Conservation (phyloP, 2,888 invertebrate genomes). For the Orthosia gothica region DNA sequence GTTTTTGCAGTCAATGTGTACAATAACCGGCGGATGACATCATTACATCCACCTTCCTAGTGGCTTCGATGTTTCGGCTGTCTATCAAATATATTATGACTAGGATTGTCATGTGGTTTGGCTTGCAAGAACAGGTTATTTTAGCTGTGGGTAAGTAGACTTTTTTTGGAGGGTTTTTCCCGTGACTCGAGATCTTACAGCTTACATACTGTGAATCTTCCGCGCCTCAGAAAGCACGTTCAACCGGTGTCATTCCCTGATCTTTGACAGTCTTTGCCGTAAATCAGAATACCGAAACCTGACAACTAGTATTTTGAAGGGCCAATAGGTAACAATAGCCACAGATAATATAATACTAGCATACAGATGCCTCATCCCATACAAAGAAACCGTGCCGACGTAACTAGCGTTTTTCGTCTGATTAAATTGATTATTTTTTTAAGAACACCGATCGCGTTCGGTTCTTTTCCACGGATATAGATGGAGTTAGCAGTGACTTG, state of each 20-base stretch:
- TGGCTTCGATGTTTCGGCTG: conserved; percentile 27
- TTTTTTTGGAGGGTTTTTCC: too few relatives aligned
- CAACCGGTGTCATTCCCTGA: background rate
- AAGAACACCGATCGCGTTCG: too few relatives aligned
- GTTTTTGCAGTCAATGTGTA: conserved; percentile 47
- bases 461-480: too few relatives aligned
- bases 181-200: too few relatives aligned
- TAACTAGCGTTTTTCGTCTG: too few relatives aligned
- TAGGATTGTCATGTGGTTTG: conserved; percentile 9
- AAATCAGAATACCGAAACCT: background rate
- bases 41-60: conserved; percentile 47
- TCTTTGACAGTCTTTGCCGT: background rate
- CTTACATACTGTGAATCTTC: too few relatives aligned
- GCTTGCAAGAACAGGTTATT: background rate
- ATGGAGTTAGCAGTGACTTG: too few relatives aligned
- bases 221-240: background rate
- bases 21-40: conserved; percentile 41
- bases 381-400: too few relatives aligned
- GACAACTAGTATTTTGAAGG: background rate
- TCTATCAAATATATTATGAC: conserved; percentile 28
- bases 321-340: too few relatives aligned
- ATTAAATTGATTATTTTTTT: too few relatives aligned
- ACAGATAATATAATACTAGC: too few relatives aligned
- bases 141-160: background rate
- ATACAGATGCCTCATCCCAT: too few relatives aligned